Conservation (phyloP, 2,113 vertebrate genomes). For the Hypanus sabinus region DNA sequence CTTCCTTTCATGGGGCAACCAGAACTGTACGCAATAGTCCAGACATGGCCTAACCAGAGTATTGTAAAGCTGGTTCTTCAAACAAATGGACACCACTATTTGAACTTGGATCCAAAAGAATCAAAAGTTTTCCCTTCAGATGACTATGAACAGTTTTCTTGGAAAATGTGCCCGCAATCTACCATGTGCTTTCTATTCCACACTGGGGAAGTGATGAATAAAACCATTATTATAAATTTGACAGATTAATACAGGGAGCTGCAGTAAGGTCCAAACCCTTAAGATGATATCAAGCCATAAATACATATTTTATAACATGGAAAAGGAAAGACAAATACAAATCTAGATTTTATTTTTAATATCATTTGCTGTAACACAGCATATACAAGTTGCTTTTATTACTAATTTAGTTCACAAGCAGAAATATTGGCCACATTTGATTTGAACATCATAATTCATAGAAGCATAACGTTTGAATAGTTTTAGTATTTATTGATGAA, state of each 20-base stretch:
- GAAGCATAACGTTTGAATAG: background rate
- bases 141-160: background rate
- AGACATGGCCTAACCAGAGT: too few relatives aligned
- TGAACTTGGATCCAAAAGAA: background rate
- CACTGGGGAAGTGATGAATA: conserved; percentile 7
- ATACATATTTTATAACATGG: background rate
- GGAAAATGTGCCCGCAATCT: background rate
- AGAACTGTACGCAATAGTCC: too few relatives aligned
- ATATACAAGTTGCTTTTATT: background rate
- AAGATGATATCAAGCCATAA: background rate
- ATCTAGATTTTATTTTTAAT: background rate
- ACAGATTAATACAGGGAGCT: conserved; percentile 11
- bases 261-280: conserved; percentile 22
- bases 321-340: conserved; percentile 4
- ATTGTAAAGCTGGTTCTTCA: too few relatives aligned
- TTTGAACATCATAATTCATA: background rate
- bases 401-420: background rate
- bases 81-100: background rate
- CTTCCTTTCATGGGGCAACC: too few relatives aligned
- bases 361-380: background rate
- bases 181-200: background rate
- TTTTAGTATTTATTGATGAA: background rate
- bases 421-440: background rate
- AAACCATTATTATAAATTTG: conserved; percentile 31
- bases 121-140: background rate